phyloP scores from a whole-genome alignment of 2,888 invertebrate genomes.

The Diogma glabrata region DNA sequence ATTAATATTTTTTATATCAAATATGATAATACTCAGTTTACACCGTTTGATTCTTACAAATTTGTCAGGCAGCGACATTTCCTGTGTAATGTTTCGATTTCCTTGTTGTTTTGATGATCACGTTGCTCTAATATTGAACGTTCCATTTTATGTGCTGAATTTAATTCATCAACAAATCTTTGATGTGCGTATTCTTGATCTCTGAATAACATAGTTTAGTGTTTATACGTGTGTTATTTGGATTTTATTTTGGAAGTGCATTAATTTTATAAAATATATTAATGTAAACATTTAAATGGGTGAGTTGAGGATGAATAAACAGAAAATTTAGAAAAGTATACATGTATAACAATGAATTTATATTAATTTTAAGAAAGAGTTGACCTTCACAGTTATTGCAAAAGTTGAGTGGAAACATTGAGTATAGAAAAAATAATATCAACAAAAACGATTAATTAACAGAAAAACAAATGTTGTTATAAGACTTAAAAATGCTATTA shows the following conservation, averaged over 20 bases:
- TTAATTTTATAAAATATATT: no score
- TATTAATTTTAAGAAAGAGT: no score
- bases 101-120: constrained; percentile 41
- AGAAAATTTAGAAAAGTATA: no score
- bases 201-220: constrained; percentile 34
- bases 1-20: not conserved
- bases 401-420: no score
- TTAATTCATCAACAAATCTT: constrained; percentile 34
- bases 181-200: constrained; percentile 38
- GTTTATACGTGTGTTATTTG: no score
- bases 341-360: no score
- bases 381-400: no score
- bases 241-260: no score
- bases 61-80: constrained; percentile 45
- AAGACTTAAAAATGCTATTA: constrained; percentile 31
- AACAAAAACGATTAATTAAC: no score
- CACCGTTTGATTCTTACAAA: constrained; percentile 40
- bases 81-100: constrained; percentile 43
- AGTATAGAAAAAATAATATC: no score
- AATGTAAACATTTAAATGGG: no score
- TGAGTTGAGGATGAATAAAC: no score
- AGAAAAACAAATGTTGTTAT: constrained; percentile 22
- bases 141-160: constrained; percentile 34
- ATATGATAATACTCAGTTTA: not conserved
- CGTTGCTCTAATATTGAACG: constrained; percentile 34